Percentiles rank a stretch among this genome's conserved stretches.
Conservation (phyloP, 1,140 invertebrate species). For the Zaprionus africanus region DNA sequence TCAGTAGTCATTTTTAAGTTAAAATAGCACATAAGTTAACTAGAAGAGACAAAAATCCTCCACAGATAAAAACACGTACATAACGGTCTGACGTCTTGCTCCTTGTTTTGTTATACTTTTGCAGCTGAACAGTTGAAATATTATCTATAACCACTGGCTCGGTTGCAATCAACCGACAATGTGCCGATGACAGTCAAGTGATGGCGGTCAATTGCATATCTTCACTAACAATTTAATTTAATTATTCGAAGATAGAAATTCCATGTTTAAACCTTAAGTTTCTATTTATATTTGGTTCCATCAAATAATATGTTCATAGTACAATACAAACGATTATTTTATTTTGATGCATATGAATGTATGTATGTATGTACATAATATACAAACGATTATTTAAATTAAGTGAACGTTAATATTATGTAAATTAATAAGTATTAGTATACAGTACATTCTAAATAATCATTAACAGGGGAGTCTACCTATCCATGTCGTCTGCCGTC, state of each 20-base stretch:
- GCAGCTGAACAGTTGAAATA: conserved; percentile 68
- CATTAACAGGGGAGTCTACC: too few relatives aligned
- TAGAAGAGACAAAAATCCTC: conserved; percentile 60
- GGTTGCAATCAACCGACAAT: conserved; percentile 25
- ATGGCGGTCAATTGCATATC: conserved; percentile 28
- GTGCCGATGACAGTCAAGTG: conserved; percentile 19
- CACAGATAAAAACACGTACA: conserved; percentile 73
- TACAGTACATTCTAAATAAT: too few relatives aligned
- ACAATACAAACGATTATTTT: too few relatives aligned
- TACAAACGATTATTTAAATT: too few relatives aligned
- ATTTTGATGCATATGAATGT: too few relatives aligned
- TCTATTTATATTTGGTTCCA: neutral
- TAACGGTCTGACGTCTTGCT: conserved; percentile 67
- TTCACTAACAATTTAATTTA: conserved; percentile 2
- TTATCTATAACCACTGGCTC: conserved; percentile 74
- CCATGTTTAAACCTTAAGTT: neutral
- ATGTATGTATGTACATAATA: too few relatives aligned
- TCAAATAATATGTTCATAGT: neutral
- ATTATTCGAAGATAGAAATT: neutral
- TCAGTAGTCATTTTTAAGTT: conserved; percentile 76
- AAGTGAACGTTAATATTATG: too few relatives aligned
- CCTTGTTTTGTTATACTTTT: conserved; percentile 80
- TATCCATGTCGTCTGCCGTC: too few relatives aligned
- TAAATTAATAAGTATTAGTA: too few relatives aligned
- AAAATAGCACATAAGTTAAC: conserved; percentile 74